A percentile compares a stretch with the other conserved stretches of the same genome.
phyloP scores from a whole-genome alignment of 2,888 invertebrate genomes.

The Alloscopus bannaensis region DNA sequence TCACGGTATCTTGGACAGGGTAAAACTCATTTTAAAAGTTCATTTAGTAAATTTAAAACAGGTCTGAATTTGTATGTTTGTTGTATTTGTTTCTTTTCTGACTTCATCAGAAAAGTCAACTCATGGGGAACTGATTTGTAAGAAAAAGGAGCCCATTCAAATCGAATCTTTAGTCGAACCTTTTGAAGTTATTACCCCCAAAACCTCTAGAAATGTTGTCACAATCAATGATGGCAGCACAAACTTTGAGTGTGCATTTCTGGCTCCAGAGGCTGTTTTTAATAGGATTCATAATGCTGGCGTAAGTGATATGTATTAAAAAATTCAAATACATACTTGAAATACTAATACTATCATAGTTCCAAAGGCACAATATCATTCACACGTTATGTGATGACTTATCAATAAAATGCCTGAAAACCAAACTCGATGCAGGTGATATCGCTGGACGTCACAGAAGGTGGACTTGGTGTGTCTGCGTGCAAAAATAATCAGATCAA shows the following conservation, averaged over 20 bases:
- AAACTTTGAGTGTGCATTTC: constrained; percentile 77
- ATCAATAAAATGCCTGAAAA: too few relatives aligned
- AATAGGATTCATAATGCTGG: constrained; percentile 76
- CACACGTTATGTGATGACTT: too few relatives aligned
- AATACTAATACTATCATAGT: too few relatives aligned
- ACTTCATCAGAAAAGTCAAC: constrained; percentile 62
- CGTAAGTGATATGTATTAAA: constrained; percentile 73
- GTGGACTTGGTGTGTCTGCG: constrained; percentile 81
- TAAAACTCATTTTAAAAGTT: constrained; percentile 35
- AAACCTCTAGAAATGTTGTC: constrained; percentile 74
- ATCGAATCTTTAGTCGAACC: constrained; percentile 72
- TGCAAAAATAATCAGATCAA: constrained; percentile 79
- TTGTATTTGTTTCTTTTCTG: constrained; percentile 1
- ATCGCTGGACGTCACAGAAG: constrained; percentile 80
- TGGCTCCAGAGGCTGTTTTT: constrained; percentile 78
- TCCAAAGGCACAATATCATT: too few relatives aligned
- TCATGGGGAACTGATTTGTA: constrained; percentile 73
- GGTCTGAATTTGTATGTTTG: neutral
- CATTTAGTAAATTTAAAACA: neutral
- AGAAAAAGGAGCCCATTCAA: constrained; percentile 44
- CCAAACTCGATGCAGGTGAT: too few relatives aligned
- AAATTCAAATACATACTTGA: too few relatives aligned
- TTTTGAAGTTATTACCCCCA: constrained; percentile 42
- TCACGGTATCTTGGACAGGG: constrained; percentile 66
- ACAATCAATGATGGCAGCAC: constrained; percentile 77